Conservation (phyloP, 2,888 invertebrate genomes). For the Tipula vernalis region DNA sequence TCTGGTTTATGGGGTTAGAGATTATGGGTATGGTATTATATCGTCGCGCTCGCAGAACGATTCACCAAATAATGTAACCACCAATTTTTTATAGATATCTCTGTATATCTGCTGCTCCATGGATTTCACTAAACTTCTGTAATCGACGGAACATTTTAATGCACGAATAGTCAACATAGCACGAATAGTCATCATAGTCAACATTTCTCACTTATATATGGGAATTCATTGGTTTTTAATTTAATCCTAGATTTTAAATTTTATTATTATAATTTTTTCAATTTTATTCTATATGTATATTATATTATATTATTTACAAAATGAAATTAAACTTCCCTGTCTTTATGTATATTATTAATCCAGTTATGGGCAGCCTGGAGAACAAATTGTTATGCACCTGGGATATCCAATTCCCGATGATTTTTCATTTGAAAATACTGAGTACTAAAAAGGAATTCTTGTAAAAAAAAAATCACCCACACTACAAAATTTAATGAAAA, state of each 20-base stretch:
- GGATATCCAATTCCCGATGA: background rate
- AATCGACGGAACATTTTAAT: background rate
- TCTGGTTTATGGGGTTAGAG: no score
- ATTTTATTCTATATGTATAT: background rate
- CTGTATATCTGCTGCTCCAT: no score
- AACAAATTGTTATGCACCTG: background rate
- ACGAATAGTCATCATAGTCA: background rate
- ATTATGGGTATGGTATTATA: no score
- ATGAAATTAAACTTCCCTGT: background rate
- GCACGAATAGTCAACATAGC: background rate
- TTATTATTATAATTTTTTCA: background rate
- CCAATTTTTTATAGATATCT: no score
- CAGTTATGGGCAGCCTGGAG: conserved; percentile 6
- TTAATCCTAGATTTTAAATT: background rate
- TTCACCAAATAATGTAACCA: no score
- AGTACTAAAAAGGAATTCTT: background rate
- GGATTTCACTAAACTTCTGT: background rate
- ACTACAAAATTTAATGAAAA: background rate
- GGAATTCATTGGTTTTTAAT: background rate
- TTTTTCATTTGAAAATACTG: background rate
- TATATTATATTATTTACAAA: background rate
- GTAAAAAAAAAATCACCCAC: background rate
- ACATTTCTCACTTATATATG: background rate
- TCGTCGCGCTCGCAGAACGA: no score
- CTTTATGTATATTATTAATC: background rate